phyloP scores from a whole-genome alignment of 37 sponge, comb jelly and placozoan species.

The Lycopodina hypogea region DNA sequence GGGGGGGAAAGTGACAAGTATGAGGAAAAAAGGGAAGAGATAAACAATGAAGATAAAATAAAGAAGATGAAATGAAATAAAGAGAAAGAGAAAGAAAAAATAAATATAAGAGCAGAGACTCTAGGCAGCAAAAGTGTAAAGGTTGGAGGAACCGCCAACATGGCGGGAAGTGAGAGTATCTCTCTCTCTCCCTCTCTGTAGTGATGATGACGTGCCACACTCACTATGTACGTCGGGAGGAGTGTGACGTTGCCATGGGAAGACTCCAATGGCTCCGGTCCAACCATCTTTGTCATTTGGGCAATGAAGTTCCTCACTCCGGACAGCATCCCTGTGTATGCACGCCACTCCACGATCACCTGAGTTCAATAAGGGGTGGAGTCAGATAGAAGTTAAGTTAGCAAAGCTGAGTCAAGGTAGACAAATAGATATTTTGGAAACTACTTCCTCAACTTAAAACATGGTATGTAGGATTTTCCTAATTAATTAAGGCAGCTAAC shows the following conservation, averaged over 20 bases:
- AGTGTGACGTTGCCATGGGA: constrained; percentile 36
- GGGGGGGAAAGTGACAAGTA: neutral
- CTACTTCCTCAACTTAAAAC: too few species aligned
- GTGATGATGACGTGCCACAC: neutral
- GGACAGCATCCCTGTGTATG: constrained; percentile 1
- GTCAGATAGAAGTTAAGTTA: too few species aligned
- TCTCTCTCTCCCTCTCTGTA: too few species aligned
- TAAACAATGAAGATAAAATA: too few species aligned
- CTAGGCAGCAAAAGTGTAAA: neutral
- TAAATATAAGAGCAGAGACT: neutral
- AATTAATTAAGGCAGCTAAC: too few species aligned
- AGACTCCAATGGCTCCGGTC: constrained; percentile 25
- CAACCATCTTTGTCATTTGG: constrained; percentile 43
- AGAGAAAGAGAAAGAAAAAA: neutral
- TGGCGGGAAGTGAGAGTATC: too few species aligned
- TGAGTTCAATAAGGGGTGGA: neutral
- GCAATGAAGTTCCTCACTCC: constrained; percentile 23
- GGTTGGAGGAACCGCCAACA: too few species aligned
- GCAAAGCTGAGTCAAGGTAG: too few species aligned
- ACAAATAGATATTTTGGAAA: too few species aligned
- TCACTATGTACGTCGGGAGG: constrained; percentile 45
- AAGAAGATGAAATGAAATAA: too few species aligned
- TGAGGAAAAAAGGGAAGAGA: too few species aligned
- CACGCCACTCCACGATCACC: constrained; percentile 30
- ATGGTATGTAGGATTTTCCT: too few species aligned